These are phyloP conservation scores for Grallaria varia DNA, from an alignment of 2,113 vertebrate species.

Conservation along the genomic window DNA sequence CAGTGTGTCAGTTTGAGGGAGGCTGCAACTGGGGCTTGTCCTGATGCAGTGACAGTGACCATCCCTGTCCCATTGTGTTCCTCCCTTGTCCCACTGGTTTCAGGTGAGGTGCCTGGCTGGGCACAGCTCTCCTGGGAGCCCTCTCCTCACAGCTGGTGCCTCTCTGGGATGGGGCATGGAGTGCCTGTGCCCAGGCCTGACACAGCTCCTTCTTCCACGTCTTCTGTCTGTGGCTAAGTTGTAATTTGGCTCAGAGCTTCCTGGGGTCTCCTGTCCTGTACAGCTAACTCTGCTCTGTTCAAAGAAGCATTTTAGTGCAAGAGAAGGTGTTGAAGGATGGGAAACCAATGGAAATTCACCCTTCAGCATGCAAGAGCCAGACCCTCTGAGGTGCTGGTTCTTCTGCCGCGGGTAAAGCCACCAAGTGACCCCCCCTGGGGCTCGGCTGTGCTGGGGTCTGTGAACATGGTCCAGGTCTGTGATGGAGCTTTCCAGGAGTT, in stretches of 20 bases:
- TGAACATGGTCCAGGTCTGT: background rate
- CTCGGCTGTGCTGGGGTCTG: accelerated
- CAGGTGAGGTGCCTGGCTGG: background rate
- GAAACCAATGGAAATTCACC: background rate
- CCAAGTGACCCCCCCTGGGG: accelerated
- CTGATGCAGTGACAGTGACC: background rate
- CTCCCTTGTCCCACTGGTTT: background rate
- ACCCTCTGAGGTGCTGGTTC: background rate
- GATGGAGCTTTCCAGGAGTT: background rate
- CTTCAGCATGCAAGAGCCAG: background rate
- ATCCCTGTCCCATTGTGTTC: background rate
- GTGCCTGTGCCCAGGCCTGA: background rate
- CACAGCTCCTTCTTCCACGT: accelerated
- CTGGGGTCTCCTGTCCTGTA: background rate
- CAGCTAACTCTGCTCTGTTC: background rate
- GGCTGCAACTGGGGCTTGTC: background rate
- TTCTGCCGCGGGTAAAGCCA: accelerated
- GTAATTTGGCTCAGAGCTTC: background rate
- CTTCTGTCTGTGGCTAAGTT: accelerated
- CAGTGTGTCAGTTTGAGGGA: accelerated
- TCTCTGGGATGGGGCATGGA: accelerated
- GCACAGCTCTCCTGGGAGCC: background rate
- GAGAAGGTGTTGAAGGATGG: background rate
- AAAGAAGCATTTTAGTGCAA: background rate
- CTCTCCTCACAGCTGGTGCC: background rate